Percentiles rank a stretch among this genome's conserved stretches.
phyloP scores from a whole-genome alignment of 2,888 invertebrate species.

The Uloborus plumipes region DNA sequence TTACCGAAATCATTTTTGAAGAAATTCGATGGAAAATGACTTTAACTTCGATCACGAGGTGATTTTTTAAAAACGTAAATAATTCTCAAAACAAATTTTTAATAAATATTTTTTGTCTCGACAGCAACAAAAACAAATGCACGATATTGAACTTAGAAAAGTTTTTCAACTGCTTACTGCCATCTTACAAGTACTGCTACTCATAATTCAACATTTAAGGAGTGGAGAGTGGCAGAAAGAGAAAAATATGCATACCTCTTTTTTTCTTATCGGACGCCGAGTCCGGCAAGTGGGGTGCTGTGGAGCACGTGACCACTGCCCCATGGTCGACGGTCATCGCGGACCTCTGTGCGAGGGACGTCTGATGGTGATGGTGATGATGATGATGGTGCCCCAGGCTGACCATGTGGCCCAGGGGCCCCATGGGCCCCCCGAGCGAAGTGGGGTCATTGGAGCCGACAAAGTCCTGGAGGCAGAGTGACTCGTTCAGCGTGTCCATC shows the following conservation, averaged over 20 bases:
- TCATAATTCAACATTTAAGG: not conserved
- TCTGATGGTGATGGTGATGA: slow-evolving; percentile 55
- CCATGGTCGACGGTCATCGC: slow-evolving; percentile 54
- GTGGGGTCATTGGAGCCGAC: slow-evolving; percentile 66
- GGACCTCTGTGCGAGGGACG: slow-evolving; percentile 37
- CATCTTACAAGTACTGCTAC: too few relatives aligned
- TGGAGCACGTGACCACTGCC: slow-evolving; percentile 54
- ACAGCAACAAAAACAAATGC: too few relatives aligned
- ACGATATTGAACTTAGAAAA: too few relatives aligned
- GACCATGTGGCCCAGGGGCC: slow-evolving; percentile 62
- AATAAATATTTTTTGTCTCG: too few relatives aligned
- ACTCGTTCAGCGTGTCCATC: slow-evolving; percentile 68
- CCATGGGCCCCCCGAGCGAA: slow-evolving; percentile 58
- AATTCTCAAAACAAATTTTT: too few relatives aligned
- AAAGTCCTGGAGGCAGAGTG: slow-evolving; percentile 71
- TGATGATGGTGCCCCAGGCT: slow-evolving; percentile 60
- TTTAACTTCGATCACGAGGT: too few relatives aligned
- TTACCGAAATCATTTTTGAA: too few relatives aligned
- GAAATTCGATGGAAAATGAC: too few relatives aligned
- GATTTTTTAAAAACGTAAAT: too few relatives aligned
- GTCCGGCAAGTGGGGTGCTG: slow-evolving; percentile 48
- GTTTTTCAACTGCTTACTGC: too few relatives aligned
- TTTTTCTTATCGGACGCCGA: slow-evolving; percentile 62
- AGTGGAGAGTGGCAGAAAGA: not conserved
- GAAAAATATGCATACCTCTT: slow-evolving; percentile 53